Evolutionary conservation across 1,140 invertebrate species (phyloP).

Genomic region (Drosophila oshimai): DNA sequence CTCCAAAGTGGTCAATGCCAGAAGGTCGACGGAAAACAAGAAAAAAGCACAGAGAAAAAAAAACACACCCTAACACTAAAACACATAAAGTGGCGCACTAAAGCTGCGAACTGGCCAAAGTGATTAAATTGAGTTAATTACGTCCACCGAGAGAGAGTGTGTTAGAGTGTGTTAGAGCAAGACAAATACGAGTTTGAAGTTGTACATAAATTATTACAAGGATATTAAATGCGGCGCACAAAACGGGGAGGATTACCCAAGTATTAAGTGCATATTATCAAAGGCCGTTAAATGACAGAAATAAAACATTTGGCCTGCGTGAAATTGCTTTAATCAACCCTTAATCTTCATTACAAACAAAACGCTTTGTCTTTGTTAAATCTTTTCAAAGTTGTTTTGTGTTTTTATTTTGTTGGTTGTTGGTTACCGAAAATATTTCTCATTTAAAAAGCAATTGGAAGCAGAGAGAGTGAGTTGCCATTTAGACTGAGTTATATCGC

Average conservation of each 20-base stretch:
- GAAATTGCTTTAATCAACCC: conserved; percentile 34
- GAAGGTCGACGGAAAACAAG: conserved; percentile 9
- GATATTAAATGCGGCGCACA: conserved; percentile 45
- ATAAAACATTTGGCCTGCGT: conserved; percentile 27
- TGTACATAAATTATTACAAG: conserved; percentile 59
- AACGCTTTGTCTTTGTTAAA: conserved; percentile 44
- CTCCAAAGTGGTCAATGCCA: conserved; percentile 25
- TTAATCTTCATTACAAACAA: conserved; percentile 45
- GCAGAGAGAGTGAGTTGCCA: conserved; percentile 10
- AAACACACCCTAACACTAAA: conserved; percentile 1
- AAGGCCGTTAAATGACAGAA: conserved; percentile 25
- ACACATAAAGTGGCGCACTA: conserved; percentile 70
- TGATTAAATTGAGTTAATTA: conserved; percentile 80
- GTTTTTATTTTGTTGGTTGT: neutral
- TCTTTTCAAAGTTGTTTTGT: conserved; percentile 3
- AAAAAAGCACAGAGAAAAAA: conserved; percentile 3
- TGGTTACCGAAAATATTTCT: conserved; percentile 17
- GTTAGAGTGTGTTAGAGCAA: conserved; percentile 4
- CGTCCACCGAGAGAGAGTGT: conserved; percentile 30
- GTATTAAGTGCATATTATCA: conserved; percentile 44
- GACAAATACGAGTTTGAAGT: conserved; percentile 40
- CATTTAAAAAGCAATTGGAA: conserved; percentile 43
- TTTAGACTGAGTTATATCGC: conserved; percentile 27
- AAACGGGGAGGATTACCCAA: conserved; percentile 22
- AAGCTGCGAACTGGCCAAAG: conserved; percentile 51